Evolutionary conservation across 2,797 vertebrate species (phyloP).

Genomic region (Periophthalmus magnuspinnatus): DNA sequence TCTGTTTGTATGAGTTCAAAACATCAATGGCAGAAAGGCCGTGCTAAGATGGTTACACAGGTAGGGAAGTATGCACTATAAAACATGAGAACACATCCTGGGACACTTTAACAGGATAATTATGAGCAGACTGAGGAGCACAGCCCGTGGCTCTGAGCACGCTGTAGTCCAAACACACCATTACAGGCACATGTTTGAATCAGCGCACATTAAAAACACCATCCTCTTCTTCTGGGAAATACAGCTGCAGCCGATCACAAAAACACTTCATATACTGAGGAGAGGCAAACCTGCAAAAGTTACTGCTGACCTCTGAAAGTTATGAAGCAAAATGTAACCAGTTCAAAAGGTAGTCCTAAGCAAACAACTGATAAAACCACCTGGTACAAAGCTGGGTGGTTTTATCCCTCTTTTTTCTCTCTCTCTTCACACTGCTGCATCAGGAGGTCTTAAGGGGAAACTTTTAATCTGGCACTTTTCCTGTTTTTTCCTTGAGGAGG

Average conservation of each 20-base stretch:
- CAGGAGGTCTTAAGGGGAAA: background rate
- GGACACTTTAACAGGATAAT: slow-evolving; percentile 68
- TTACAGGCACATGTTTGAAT: slow-evolving; percentile 45
- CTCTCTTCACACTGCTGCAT: background rate
- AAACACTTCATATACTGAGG: slow-evolving; percentile 3
- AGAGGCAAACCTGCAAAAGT: background rate
- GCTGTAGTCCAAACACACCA: slow-evolving; percentile 45
- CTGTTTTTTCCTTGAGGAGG: slow-evolving; percentile 1
- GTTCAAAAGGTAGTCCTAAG: slow-evolving; percentile 20
- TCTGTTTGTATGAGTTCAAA: slow-evolving; percentile 19
- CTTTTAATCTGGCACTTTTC: slow-evolving; percentile 2
- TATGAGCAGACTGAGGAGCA: slow-evolving; percentile 66
- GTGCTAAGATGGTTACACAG: slow-evolving; percentile 64
- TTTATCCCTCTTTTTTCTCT: background rate
- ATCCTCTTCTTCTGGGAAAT: slow-evolving; percentile 19
- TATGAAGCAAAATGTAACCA: slow-evolving; percentile 18
- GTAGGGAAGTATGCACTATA: slow-evolving; percentile 69
- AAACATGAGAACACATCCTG: slow-evolving; percentile 72
- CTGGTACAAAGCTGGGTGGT: background rate
- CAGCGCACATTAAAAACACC: slow-evolving; percentile 37
- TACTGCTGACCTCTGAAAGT: slow-evolving; percentile 29
- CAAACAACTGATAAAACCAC: slow-evolving; percentile 35
- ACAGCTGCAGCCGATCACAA: background rate
- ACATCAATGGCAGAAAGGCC: slow-evolving; percentile 14
- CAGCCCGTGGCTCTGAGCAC: slow-evolving; percentile 50